These are phyloP conservation scores for Volucella inanis DNA, from an alignment of 2,888 invertebrate genomes.

Conservation along the genomic window DNA sequence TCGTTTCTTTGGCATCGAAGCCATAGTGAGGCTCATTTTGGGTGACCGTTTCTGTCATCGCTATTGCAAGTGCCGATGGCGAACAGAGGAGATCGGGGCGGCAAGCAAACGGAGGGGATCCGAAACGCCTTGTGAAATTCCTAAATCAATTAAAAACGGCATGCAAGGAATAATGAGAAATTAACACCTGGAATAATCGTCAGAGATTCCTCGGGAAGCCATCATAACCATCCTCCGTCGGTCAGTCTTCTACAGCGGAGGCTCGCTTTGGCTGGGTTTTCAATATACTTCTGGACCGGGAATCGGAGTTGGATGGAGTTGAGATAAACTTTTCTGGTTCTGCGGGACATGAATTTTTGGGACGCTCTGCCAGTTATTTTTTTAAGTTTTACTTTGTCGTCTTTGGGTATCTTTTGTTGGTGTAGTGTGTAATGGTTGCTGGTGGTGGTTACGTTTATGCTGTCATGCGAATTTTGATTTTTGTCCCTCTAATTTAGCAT, in stretches of 20 bases:
- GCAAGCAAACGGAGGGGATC: slow-evolving; percentile 14
- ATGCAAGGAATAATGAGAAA: slow-evolving; percentile 77
- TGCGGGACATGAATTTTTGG: slow-evolving; percentile 50
- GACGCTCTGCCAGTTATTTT: slow-evolving; percentile 22
- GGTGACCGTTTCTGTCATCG: slow-evolving; percentile 53
- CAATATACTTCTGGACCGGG: neutral
- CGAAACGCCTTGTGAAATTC: slow-evolving; percentile 76
- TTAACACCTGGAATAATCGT: slow-evolving; percentile 76
- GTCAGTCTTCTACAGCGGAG: slow-evolving; percentile 48
- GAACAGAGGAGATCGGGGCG: neutral
- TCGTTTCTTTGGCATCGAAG: slow-evolving; percentile 21
- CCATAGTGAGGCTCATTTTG: slow-evolving; percentile 7
- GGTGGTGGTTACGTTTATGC: slow-evolving; percentile 64
- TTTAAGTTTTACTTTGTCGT: neutral
- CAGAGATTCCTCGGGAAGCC: slow-evolving; percentile 68
- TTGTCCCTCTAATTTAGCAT: slow-evolving; percentile 73
- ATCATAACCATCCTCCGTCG: slow-evolving; percentile 60
- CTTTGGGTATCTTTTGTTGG: neutral
- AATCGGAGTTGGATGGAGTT: neutral
- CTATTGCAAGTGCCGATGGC: slow-evolving; percentile 6
- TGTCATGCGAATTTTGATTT: slow-evolving; percentile 73
- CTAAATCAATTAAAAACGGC: slow-evolving; percentile 77
- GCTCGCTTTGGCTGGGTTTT: slow-evolving; percentile 36
- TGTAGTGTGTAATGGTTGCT: neutral
- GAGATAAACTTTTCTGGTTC: slow-evolving; percentile 18